Conservation (phyloP, 2,113 vertebrate genomes). For the Pterocles burchelli region DNA sequence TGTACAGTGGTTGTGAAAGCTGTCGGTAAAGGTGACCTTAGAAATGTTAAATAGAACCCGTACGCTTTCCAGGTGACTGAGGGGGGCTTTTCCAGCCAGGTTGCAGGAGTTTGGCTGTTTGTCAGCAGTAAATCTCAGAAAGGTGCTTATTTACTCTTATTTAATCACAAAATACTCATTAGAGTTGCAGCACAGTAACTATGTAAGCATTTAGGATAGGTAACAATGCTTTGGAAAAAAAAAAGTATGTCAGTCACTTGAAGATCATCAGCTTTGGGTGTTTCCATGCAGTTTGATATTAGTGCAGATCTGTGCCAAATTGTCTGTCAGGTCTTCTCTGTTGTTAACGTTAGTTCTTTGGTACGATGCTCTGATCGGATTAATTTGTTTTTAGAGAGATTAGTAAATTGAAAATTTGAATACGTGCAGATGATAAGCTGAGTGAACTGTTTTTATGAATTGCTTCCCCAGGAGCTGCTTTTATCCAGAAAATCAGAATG, state of each 20-base stretch:
- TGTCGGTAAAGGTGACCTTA: fast-evolving
- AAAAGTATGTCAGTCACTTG: not conserved
- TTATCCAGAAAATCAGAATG: not conserved
- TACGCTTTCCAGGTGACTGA: not conserved
- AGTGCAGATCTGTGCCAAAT: not conserved
- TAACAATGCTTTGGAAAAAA: not conserved
- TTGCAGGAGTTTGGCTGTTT: not conserved
- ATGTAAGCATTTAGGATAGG: not conserved
- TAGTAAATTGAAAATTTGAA: not conserved
- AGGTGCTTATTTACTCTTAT: not conserved
- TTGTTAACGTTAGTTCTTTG: not conserved
- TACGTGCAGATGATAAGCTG: not conserved
- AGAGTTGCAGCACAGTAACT: not conserved
- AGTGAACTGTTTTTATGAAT: not conserved
- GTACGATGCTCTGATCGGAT: not conserved
- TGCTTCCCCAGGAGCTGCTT: not conserved
- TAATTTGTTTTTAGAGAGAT: not conserved
- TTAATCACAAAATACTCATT: not conserved
- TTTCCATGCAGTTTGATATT: not conserved
- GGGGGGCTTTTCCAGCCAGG: not conserved
- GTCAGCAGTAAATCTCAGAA: not conserved
- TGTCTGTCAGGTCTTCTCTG: not conserved
- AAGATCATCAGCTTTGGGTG: not conserved
- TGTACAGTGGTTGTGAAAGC: not conserved
- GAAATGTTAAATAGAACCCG: not conserved